phyloP scores from a whole-genome alignment of 2,113 vertebrate species.

The Capreolus pygargus region DNA sequence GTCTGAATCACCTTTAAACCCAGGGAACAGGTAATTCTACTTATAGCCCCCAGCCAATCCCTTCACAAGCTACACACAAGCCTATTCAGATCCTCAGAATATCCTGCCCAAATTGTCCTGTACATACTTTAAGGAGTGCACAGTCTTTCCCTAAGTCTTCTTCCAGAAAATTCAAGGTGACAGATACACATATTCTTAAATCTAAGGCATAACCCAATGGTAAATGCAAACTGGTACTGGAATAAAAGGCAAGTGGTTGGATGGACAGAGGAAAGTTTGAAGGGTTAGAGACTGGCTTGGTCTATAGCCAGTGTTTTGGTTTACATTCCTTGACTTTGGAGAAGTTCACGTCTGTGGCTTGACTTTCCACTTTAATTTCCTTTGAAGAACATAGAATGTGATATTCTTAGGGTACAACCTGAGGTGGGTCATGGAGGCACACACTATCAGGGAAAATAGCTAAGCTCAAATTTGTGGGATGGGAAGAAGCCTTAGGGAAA shows the following conservation, averaged over 20 bases:
- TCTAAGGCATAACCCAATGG: background rate
- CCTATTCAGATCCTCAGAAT: background rate
- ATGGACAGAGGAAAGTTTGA: background rate
- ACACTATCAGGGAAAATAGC: background rate
- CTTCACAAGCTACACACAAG: background rate
- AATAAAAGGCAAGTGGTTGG: background rate
- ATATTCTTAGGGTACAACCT: background rate
- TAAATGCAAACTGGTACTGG: background rate
- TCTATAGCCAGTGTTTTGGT: background rate
- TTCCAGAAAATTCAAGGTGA: no score
- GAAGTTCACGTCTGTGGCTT: background rate
- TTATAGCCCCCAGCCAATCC: background rate
- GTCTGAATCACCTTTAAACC: background rate
- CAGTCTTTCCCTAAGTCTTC: background rate
- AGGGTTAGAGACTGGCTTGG: background rate
- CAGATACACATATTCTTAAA: background rate
- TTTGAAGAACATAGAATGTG: background rate
- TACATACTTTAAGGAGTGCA: background rate
- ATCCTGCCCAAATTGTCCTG: background rate
- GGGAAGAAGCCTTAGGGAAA: background rate
- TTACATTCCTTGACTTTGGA: background rate
- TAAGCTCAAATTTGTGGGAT: background rate
- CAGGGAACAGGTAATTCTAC: background rate
- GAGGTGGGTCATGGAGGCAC: fast-evolving
- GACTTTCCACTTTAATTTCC: background rate